These are phyloP conservation scores for Monomorium pharaonis DNA, from an alignment of 1,140 invertebrate genomes.

Conservation along the genomic window DNA sequence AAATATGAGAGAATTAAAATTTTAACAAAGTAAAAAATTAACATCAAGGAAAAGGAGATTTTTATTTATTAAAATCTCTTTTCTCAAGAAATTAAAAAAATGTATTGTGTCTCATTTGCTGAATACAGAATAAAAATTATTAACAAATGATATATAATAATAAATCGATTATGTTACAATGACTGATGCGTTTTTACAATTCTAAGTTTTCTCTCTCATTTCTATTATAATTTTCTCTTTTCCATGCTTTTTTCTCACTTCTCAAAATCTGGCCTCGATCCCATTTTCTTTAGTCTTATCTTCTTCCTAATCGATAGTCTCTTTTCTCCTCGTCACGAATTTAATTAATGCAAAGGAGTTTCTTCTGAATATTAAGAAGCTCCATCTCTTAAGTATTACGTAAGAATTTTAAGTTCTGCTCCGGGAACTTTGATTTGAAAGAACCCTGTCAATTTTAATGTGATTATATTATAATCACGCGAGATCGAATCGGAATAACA, in stretches of 20 bases:
- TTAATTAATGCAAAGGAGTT: slow-evolving; percentile 63
- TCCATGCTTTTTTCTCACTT: not conserved
- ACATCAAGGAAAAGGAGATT: not conserved
- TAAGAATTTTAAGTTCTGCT: slow-evolving; percentile 43
- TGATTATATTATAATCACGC: slow-evolving; percentile 37
- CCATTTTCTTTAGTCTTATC: slow-evolving; percentile 30
- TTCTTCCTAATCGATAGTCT: slow-evolving; percentile 11
- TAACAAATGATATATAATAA: slow-evolving; percentile 13
- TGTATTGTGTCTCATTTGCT: not conserved
- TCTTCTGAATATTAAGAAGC: slow-evolving; percentile 43
- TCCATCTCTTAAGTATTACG: not conserved
- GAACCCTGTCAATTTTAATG: slow-evolving; percentile 30
- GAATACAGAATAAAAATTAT: not conserved
- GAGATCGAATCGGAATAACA: slow-evolving; percentile 14
- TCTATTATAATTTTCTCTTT: not conserved
- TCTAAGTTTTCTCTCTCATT: slow-evolving; percentile 11
- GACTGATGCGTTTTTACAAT: slow-evolving; percentile 42
- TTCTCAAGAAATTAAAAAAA: not conserved
- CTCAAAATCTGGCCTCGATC: not conserved
- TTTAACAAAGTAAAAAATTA: not conserved
- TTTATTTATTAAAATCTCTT: not conserved
- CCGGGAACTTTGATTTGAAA: slow-evolving; percentile 38
- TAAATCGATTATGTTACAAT: slow-evolving; percentile 54
- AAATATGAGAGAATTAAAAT: not conserved
- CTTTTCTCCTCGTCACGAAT: slow-evolving; percentile 18